Evolutionary conservation across 2,113 vertebrate species (phyloP).

Genomic region (Mungos mungo): DNA sequence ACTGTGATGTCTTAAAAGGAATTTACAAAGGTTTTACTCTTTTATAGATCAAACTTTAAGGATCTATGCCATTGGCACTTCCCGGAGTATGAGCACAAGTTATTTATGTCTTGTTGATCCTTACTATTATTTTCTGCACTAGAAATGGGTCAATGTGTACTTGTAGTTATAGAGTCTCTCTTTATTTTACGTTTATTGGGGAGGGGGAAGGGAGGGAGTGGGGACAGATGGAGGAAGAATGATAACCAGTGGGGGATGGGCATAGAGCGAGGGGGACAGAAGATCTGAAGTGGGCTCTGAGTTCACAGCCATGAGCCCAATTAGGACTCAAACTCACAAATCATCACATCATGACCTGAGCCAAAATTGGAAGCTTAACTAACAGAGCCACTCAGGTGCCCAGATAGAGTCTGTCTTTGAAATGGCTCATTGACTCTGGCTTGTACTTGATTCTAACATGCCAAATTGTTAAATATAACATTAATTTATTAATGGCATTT

Average conservation of each 20-base stretch:
- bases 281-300: too few species aligned
- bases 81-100: background rate
- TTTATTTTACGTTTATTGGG: background rate
- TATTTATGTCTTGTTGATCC: background rate
- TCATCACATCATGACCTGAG: too few species aligned
- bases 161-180: background rate
- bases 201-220: too few species aligned
- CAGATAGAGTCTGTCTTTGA: background rate
- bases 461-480: background rate
- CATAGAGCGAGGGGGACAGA: too few species aligned
- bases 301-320: too few species aligned
- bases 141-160: background rate
- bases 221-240: too few species aligned
- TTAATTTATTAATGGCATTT: background rate
- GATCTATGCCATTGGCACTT: background rate
- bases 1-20: background rate
- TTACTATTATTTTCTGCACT: background rate
- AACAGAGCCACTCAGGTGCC: too few species aligned
- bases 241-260: too few species aligned
- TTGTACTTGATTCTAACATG: background rate
- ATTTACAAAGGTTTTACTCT: background rate
- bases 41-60: background rate
- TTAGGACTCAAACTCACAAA: too few species aligned
- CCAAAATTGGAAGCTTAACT: too few species aligned
- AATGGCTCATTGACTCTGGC: background rate